Evolutionary conservation across 2,797 vertebrate species (phyloP).

Genomic region (Scarus forsteni): DNA sequence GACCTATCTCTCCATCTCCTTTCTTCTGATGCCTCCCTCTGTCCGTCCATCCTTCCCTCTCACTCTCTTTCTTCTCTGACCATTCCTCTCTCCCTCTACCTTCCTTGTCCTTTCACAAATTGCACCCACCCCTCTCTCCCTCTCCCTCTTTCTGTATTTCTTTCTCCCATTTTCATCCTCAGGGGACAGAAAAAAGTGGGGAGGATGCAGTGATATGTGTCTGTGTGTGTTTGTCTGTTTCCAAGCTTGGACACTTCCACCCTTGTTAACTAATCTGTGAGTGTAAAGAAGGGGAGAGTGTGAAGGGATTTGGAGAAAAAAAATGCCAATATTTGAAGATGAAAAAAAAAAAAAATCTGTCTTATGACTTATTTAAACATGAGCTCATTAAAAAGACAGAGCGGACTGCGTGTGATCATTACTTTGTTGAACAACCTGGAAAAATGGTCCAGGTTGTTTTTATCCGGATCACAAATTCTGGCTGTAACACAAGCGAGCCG

Average conservation of each 20-base stretch:
- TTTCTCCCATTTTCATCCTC: constrained; percentile 63
- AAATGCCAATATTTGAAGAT: constrained; percentile 24
- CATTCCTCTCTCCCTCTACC: constrained; percentile 37
- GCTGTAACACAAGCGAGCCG: constrained; percentile 8
- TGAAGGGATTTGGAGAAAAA: constrained; percentile 24
- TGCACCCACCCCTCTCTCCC: constrained; percentile 34
- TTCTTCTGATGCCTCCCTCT: constrained; percentile 56
- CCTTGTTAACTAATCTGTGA: constrained; percentile 66
- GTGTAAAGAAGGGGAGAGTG: not conserved
- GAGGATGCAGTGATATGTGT: constrained; percentile 43
- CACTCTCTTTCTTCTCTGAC: constrained; percentile 62
- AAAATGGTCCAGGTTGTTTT: constrained; percentile 22
- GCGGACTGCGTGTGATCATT: constrained; percentile 18
- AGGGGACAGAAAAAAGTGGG: constrained; percentile 56
- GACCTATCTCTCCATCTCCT: constrained; percentile 42
- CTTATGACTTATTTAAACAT: constrained; percentile 33
- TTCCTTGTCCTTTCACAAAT: constrained; percentile 44
- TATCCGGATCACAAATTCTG: constrained; percentile 20
- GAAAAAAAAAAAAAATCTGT: constrained; percentile 11
- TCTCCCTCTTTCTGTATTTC: constrained; percentile 4
- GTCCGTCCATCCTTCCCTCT: constrained; percentile 49
- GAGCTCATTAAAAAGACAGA: constrained; percentile 29
- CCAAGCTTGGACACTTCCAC: constrained; percentile 50
- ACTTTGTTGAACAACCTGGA: constrained; percentile 23
- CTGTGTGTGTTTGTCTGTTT: constrained; percentile 66